phyloP scores from a whole-genome alignment of 2,888 invertebrate species.

The Alcis repandata region DNA sequence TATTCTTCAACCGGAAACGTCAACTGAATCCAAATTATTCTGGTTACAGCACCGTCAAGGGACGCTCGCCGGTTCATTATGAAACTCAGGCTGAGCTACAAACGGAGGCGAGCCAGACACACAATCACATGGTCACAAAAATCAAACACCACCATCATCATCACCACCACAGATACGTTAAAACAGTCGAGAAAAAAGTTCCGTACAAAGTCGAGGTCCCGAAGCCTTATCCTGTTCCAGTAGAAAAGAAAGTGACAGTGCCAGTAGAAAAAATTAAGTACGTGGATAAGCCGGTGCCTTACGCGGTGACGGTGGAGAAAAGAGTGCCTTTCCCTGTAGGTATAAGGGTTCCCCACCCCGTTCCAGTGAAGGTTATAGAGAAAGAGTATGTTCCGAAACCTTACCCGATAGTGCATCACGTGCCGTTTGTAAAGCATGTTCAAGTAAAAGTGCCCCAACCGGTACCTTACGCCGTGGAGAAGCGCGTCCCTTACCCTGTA shows the following conservation, averaged over 20 bases:
- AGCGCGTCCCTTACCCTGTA: constrained; percentile 77
- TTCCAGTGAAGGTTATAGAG: constrained; percentile 83
- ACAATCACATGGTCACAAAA: constrained; percentile 70
- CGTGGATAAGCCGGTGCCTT: constrained; percentile 73
- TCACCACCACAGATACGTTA: constrained; percentile 88
- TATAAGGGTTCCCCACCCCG: constrained; percentile 78
- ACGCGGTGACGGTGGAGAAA: constrained; percentile 79
- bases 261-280: constrained; percentile 72
- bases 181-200: constrained; percentile 86
- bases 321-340: constrained; percentile 79
- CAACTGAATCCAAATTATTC: constrained; percentile 67
- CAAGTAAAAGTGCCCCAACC: constrained; percentile 79
- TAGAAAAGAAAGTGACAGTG: constrained; percentile 77
- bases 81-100: constrained; percentile 59
- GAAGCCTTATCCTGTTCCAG: constrained; percentile 81
- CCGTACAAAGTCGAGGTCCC: constrained; percentile 86
- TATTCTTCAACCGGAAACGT: constrained; percentile 67
- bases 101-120: constrained; percentile 63
- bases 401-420: constrained; percentile 78
- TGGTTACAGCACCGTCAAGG: constrained; percentile 64
- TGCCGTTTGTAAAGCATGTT: constrained; percentile 75
- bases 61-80: constrained; percentile 57
- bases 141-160: constrained; percentile 89
- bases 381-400: constrained; percentile 82
- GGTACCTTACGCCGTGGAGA: constrained; percentile 73